Evolutionary conservation across 37 sponge, comb jelly and placozoan species (phyloP).

Genomic region (Agelas oroides): DNA sequence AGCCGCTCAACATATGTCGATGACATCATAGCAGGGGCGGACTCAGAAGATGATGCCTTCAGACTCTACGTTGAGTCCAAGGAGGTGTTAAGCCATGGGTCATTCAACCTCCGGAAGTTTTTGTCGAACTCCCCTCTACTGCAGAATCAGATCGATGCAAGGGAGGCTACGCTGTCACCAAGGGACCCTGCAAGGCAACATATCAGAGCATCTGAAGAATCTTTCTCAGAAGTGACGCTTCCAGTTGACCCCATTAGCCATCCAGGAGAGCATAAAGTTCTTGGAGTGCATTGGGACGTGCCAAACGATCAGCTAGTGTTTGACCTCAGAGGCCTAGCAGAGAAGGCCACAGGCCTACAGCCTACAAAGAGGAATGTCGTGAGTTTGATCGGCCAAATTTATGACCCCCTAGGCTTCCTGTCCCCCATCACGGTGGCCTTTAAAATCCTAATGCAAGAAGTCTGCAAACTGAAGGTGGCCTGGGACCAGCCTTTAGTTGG

Average conservation of each 20-base stretch:
- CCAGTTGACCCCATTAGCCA: background rate
- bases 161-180: constrained; percentile 5
- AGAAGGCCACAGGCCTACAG: constrained; percentile 1
- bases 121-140: constrained; percentile 29
- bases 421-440: constrained; percentile 29
- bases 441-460: constrained; percentile 18
- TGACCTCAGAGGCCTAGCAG: constrained; percentile 15
- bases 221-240: constrained; percentile 17
- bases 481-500: constrained; percentile 39
- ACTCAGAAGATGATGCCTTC: constrained; percentile 43
- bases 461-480: background rate
- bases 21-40: constrained; percentile 32
- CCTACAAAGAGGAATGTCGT: constrained; percentile 43
- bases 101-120: constrained; percentile 54
- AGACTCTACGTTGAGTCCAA: constrained; percentile 30
- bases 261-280: constrained; percentile 39
- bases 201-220: constrained; percentile 17
- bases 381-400: constrained; percentile 16
- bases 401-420: constrained; percentile 43
- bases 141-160: constrained; percentile 25
- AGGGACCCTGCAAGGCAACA: background rate
- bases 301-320: constrained; percentile 21
- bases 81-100: constrained; percentile 42
- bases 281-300: constrained; percentile 52
- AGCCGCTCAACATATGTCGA: constrained; percentile 34